These are phyloP conservation scores for Leptothorax acervorum DNA, from an alignment of 2,888 invertebrate species.

Conservation along the genomic window DNA sequence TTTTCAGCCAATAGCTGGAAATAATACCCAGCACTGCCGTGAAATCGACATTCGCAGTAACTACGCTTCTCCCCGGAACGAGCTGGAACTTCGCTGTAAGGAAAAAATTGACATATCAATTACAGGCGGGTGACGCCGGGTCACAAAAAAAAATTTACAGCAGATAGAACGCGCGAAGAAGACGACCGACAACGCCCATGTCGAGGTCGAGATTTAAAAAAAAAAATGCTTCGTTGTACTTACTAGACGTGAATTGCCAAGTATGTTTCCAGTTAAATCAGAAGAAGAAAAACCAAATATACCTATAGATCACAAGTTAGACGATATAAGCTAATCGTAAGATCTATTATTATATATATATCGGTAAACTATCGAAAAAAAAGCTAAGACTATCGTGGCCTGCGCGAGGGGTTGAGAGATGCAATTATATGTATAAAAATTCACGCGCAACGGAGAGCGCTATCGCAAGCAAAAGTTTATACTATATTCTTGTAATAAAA, in stretches of 20 bases:
- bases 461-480: constrained; percentile 82
- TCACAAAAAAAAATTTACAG: constrained; percentile 52
- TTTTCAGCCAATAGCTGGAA: constrained; percentile 94
- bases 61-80: constrained; percentile 81
- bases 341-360: constrained; percentile 80
- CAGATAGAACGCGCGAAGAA: constrained; percentile 45
- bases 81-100: constrained; percentile 80
- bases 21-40: constrained; percentile 88
- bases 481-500: constrained; percentile 86
- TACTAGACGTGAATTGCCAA: constrained; percentile 85
- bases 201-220: constrained; percentile 64
- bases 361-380: constrained; percentile 78
- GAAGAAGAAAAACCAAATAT: constrained; percentile 69
- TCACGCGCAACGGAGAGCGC: constrained; percentile 74
- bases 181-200: constrained; percentile 50
- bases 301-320: constrained; percentile 80
- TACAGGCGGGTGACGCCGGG: constrained; percentile 68
- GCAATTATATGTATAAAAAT: constrained; percentile 82
- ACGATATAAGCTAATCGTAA: constrained; percentile 77
- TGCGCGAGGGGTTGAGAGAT: constrained; percentile 76
- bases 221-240: constrained; percentile 84
- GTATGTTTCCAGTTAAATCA: constrained; percentile 83
- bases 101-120: constrained; percentile 77
- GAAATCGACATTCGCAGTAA: constrained; percentile 71
- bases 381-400: constrained; percentile 84